phyloP scores from a whole-genome alignment of 2,888 invertebrate genomes.

The Melanostoma mellinum region DNA sequence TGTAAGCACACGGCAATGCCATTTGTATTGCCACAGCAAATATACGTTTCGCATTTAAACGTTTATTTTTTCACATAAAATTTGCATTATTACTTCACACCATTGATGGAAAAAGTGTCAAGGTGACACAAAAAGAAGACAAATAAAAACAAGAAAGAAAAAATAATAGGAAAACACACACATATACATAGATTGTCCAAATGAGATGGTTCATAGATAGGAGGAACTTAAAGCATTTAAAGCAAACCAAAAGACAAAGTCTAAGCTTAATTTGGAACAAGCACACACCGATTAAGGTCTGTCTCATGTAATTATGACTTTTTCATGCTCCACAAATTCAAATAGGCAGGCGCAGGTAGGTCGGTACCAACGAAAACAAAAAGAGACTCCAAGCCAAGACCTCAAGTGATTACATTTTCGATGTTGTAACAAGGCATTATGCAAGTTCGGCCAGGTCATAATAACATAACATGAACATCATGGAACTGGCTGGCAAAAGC shows the following conservation, averaged over 20 bases:
- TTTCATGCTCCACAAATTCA: constrained; percentile 49
- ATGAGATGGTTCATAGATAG: constrained; percentile 13
- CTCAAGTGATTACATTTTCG: constrained; percentile 61
- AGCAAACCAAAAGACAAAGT: constrained; percentile 23
- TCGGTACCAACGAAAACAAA: background rate
- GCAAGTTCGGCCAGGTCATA: constrained; percentile 67
- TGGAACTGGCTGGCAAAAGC: constrained; percentile 33
- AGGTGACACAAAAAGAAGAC: constrained; percentile 58
- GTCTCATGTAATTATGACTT: constrained; percentile 48
- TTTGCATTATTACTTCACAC: constrained; percentile 69
- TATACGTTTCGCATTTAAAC: constrained; percentile 60
- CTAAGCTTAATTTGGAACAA: constrained; percentile 40
- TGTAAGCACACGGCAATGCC: constrained; percentile 38
- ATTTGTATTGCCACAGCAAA: constrained; percentile 49
- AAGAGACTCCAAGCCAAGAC: constrained; percentile 46
- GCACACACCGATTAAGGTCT: constrained; percentile 57
- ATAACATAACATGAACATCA: constrained; percentile 47
- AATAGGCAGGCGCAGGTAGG: too few relatives aligned
- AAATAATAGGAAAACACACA: constrained; percentile 19
- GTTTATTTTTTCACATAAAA: constrained; percentile 47
- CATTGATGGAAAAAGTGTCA: constrained; percentile 64
- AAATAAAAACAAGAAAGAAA: constrained; percentile 38
- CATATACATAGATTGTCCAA: constrained; percentile 13
- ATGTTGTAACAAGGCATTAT: constrained; percentile 68
- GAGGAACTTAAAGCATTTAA: constrained; percentile 24